These are phyloP conservation scores for Plebejus anna DNA, from an alignment of 2,888 invertebrate species.

Conservation along the genomic window DNA sequence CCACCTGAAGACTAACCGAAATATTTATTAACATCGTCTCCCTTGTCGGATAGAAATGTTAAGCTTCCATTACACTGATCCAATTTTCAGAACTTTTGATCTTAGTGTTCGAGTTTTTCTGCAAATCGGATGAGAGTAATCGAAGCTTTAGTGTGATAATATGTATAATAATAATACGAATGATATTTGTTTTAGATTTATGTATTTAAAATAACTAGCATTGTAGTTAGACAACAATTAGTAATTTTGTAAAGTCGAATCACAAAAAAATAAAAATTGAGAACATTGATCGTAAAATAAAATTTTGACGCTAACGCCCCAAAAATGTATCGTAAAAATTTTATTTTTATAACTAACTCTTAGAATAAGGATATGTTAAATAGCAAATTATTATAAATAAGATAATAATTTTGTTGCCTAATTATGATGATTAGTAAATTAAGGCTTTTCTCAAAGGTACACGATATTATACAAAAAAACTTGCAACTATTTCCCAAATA, in stretches of 20 bases:
- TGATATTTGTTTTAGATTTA: constrained; percentile 45
- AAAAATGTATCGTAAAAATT: background rate
- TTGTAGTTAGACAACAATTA: constrained; percentile 32
- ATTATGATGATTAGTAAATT: constrained; percentile 44
- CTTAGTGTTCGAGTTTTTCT: background rate
- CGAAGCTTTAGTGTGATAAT: constrained; percentile 62
- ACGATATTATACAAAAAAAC: constrained; percentile 43
- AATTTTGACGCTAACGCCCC: constrained; percentile 10
- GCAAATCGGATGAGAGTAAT: constrained; percentile 2
- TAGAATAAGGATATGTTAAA: constrained; percentile 7
- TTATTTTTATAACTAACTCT: constrained; percentile 1
- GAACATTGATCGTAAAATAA: background rate
- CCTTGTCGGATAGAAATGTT: constrained; percentile 52
- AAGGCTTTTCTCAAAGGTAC: constrained; percentile 57
- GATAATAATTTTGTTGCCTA: constrained; percentile 35
- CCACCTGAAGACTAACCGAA: constrained; percentile 37
- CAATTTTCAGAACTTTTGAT: background rate
- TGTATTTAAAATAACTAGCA: constrained; percentile 32
- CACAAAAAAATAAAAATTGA: background rate
- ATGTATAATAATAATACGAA: constrained; percentile 64
- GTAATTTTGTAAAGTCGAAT: background rate
- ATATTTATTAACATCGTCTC: constrained; percentile 39
- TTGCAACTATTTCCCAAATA: background rate
- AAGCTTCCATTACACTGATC: background rate
- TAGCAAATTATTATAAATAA: constrained; percentile 33